Evolutionary conservation across 2,797 vertebrate species (phyloP), one percentile per base, ranked within the genome.

Genomic region (Chelonia mydas): DNA sequence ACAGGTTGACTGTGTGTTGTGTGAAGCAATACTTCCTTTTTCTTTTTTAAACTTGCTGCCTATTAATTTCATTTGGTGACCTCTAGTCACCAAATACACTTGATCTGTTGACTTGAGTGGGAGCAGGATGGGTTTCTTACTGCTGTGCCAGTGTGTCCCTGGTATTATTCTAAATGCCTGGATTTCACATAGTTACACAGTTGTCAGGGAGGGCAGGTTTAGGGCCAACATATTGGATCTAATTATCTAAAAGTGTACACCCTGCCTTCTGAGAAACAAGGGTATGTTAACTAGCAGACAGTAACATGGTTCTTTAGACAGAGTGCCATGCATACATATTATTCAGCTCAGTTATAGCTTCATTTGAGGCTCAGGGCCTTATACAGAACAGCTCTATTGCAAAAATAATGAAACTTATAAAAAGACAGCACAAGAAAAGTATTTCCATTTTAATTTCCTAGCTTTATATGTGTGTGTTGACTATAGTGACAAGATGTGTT

Each of bases 401-500:
- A 81, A 88, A 31, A 57, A 1, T 12, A 83, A 51, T 53, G 33
- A 21, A 68, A 16, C 41, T 53, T n/a, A 80, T 77, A 94, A 87
- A 92, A 54, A 96, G 41, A 5, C 49, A 82, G 72, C 85, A 47
- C 47, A 68, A 86, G 87, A 88, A 77, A 94, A n/a, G 47, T 78
- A 74, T 95, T 94, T 93, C 65, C 81, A 87, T 83, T 94, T 80
- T 76, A 41, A 94, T 92, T 86, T 23, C 61, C 88, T 50, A 82
- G 80, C 65, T 92, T 83, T 83, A 61, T 45, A 61, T 85, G 54
- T 61, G 49, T 83, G 74, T 55, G 87, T 88, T 94, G 86, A 7
- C 61, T 88, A 49, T 37, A 19, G 77, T 91, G 95, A 93, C 96
- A 96, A 76, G 96, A 78, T 78, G 78, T 97, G 90, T 91, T 31